Evolutionary conservation across 2,888 invertebrate species (phyloP).

Genomic region (Agapostemon virescens): DNA sequence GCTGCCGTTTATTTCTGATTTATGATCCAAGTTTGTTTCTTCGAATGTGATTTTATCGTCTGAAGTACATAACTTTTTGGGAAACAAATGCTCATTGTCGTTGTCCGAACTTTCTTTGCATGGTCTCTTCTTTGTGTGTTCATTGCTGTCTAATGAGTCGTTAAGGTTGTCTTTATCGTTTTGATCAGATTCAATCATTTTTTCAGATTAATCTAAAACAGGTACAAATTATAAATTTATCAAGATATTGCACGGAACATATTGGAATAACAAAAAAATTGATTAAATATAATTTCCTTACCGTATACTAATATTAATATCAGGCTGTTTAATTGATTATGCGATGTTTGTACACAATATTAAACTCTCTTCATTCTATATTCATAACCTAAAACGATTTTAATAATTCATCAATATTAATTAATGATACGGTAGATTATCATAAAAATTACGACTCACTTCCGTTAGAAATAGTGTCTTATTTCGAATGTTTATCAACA

Average conservation of each 20-base stretch:
- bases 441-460: not conserved
- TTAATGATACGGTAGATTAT: not conserved
- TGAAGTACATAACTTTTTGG: slow-evolving; percentile 55
- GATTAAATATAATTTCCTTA: not conserved
- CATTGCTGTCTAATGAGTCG: slow-evolving; percentile 20
- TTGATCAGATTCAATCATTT: slow-evolving; percentile 73
- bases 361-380: not conserved
- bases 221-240: not conserved
- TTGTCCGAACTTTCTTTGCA: slow-evolving; percentile 65
- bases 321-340: slow-evolving; percentile 2
- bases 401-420: slow-evolving; percentile 1
- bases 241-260: not conserved
- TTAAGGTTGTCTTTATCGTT: slow-evolving; percentile 63
- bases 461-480: not conserved
- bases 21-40: slow-evolving; percentile 25
- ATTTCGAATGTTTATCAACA: not conserved
- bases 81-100: slow-evolving; percentile 54
- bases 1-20: slow-evolving; percentile 44
- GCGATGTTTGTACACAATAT: not conserved
- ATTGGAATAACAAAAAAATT: not conserved
- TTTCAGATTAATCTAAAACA: slow-evolving; percentile 39
- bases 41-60: slow-evolving; percentile 33
- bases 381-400: not conserved
- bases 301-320: not conserved
- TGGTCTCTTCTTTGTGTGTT: slow-evolving; percentile 61